Evolutionary conservation across 2,113 vertebrate species (phyloP), one percentile per base, ranked within the genome.

Genomic region (Odocoileus virginianus): DNA sequence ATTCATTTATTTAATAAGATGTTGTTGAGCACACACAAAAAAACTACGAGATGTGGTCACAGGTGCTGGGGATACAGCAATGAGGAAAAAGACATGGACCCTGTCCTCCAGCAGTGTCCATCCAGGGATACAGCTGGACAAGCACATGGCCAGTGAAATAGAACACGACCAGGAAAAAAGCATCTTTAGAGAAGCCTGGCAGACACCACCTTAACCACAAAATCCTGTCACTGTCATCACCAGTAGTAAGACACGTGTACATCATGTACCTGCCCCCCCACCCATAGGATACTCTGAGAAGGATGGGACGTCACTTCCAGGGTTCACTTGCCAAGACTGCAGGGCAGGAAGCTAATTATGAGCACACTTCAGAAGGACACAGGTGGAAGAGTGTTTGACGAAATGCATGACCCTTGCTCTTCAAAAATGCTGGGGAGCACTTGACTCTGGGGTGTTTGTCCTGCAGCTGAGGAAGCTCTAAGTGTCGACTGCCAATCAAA

Each of bases 1-100:
- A 19, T 55, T 67, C 76, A 17, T 58, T 89, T 43, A 17, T 45
- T 71, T 57, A 71, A 36, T 23, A 8, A 45, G n/a, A 90, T 23
- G n/a, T 36, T 33, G 40, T 23, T 78, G 81, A 58, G n/a, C 45
- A 50, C 13, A 21, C 52, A 40, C 6, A 6, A 15, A 61, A 7
- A 11, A 19, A 33, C 19, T 52, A 19, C 0, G 0, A 54, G 67
- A 16, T n/a, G 1, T 10, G 14, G 27, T 11, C 21, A 2, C n/a
- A 54, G 87, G 43, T 54, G 21, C 28, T 52, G 16, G 36, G 21
- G 81, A 23, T 21, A 45, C 81, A 28, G 23, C 16, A 27, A 9
- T 28, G 45, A 78, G 64, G 43, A 45, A 54, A n/a, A 8, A 74
- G 54, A 33, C 28, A 28, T 4, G 33, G 52, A 25, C 23, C 60